These are phyloP conservation scores for Sipha maydis DNA, from an alignment of 2,888 invertebrate species.

Conservation along the genomic window DNA sequence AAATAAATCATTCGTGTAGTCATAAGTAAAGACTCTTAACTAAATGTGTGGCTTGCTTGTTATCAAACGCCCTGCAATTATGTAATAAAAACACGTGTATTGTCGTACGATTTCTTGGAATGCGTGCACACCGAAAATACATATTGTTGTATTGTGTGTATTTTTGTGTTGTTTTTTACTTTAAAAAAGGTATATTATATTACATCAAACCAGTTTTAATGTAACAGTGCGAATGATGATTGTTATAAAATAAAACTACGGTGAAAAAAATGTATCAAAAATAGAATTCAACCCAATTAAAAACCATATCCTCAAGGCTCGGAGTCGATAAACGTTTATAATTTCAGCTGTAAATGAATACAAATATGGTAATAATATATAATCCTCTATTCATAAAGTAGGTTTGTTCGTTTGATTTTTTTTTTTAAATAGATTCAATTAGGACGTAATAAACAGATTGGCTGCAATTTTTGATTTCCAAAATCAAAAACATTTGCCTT, in stretches of 20 bases:
- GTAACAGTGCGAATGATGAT: not conserved
- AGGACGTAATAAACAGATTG: constrained; percentile 3
- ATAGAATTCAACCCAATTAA: constrained; percentile 51
- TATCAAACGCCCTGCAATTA: too few relatives aligned
- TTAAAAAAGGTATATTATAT: constrained; percentile 24
- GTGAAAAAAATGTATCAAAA: constrained; percentile 20
- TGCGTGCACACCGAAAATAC: not conserved
- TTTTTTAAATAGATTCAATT: constrained; percentile 21
- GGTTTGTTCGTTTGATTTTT: not conserved
- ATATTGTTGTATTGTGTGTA: not conserved
- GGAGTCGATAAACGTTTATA: constrained; percentile 19
- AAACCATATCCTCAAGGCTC: constrained; percentile 18
- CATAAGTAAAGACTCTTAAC: too few relatives aligned
- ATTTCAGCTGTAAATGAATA: constrained; percentile 31
- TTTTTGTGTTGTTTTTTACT: constrained; percentile 28
- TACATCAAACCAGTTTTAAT: constrained; percentile 37
- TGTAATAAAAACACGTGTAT: not conserved
- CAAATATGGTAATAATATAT: not conserved
- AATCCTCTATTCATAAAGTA: not conserved
- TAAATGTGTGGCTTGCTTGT: not conserved
- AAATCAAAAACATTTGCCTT: constrained; percentile 13
- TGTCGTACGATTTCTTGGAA: not conserved
- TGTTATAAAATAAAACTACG: constrained; percentile 27
- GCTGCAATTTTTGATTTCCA: not conserved
- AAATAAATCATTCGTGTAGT: not conserved